Percentiles rank a stretch among this genome's conserved stretches.
Conservation (phyloP, 2,113 vertebrate genomes). For the Cyanoderma ruficeps region DNA sequence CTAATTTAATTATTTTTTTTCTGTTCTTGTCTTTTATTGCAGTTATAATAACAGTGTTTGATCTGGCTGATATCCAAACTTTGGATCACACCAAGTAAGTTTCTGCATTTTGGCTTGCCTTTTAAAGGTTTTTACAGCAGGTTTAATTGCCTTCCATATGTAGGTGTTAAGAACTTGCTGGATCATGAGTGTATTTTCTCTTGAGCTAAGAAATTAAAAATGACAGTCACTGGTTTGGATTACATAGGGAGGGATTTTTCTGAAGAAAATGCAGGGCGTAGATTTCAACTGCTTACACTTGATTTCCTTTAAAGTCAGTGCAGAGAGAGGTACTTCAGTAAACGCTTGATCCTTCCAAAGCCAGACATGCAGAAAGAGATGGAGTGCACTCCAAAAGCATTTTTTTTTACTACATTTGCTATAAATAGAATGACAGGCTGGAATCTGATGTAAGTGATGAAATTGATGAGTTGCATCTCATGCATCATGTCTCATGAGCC, state of each 20-base stretch:
- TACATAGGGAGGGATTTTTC: background rate
- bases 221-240: background rate
- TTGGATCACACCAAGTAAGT: constrained; percentile 87
- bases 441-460: background rate
- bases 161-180: background rate
- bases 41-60: constrained; percentile 81
- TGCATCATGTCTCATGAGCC: background rate
- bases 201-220: background rate
- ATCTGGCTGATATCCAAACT: constrained; percentile 79
- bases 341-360: background rate
- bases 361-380: background rate
- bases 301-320: background rate
- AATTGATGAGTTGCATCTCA: background rate
- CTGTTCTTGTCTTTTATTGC: constrained; percentile 25
- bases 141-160: background rate
- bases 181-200: background rate
- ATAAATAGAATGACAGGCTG: background rate
- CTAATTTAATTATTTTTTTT: background rate
- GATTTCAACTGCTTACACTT: background rate
- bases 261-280: background rate
- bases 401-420: background rate
- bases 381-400: background rate
- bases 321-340: background rate
- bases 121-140: background rate
- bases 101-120: background rate